Evolutionary conservation across 1,140 invertebrate species (phyloP).

Genomic region (Nylanderia fulva): DNA sequence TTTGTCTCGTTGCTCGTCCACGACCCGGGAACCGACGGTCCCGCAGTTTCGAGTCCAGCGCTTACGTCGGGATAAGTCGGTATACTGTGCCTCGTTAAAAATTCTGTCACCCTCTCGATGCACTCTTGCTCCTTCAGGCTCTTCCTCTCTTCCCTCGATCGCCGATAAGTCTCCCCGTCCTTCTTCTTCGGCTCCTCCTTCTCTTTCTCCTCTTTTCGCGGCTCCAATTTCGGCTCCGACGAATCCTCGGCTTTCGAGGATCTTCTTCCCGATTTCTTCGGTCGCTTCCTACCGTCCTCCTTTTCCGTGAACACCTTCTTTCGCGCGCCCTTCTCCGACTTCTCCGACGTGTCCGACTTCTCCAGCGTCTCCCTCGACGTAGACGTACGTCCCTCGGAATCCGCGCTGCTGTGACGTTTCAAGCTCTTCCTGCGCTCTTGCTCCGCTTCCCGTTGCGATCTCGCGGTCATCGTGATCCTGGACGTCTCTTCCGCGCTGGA

Average conservation of each 20-base stretch:
- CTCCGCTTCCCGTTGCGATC: background rate
- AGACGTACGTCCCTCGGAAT: constrained; percentile 33
- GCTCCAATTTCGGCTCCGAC: constrained; percentile 14
- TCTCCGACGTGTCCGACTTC: background rate
- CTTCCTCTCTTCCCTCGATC: constrained; percentile 68
- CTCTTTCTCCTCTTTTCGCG: constrained; percentile 3
- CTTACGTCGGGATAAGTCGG: constrained; percentile 13
- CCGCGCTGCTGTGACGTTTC: constrained; percentile 44
- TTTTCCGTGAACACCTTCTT: constrained; percentile 42
- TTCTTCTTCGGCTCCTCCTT: constrained; percentile 7
- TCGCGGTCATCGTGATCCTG: background rate
- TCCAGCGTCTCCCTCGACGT: constrained; percentile 27
- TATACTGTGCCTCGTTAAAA: constrained; percentile 66
- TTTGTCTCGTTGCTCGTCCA: constrained; percentile 30
- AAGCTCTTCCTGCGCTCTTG: constrained; percentile 5
- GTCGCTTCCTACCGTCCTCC: constrained; percentile 9
- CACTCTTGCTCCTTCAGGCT: constrained; percentile 72
- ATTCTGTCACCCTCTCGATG: constrained; percentile 75
- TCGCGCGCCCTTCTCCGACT: constrained; percentile 53
- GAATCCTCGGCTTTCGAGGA: background rate
- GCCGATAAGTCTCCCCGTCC: background rate
- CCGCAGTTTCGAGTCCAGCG: background rate
- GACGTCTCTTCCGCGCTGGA: background rate
- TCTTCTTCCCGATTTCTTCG: background rate
- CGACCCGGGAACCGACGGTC: background rate